Base-by-base conservation (phyloP, 2,888 invertebrate genomes). In the Drosophila diplacantha region DNA sequence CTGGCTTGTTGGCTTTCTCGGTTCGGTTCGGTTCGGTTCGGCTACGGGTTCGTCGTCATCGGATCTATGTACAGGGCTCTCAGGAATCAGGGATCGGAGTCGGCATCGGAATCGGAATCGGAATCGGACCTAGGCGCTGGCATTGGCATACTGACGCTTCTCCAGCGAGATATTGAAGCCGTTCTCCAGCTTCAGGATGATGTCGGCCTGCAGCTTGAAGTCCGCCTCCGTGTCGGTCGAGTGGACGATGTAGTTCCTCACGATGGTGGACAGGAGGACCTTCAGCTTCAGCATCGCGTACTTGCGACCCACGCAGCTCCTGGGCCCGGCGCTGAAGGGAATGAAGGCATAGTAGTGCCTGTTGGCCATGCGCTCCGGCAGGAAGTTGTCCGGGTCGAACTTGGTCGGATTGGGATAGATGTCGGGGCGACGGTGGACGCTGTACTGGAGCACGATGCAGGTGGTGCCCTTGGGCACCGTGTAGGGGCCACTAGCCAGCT, bases 251-350 rank as follows among this genome's bases (percentile, higher is more conserved):
- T 91, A 94, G 86, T 92, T 93, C 60, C 94, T 91, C 65, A 94
- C 85, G 43, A 94, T 91, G 5, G 93, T 93, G 0, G 93, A 92
- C 2, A 94, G 89, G 0, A 94, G 89, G 14, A 94, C 92, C 87
- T 94, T 94, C 64, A 94, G 88, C 85, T 94, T 94, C 55, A 94
- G 86, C 90, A 94, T 91, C n/a, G 94, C 94, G 86, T 94, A 94
- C 88, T 94, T 94, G 38, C 94, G 92, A 49, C 94, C 94, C 22
- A 94, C 94, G 85, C 94, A 94, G 75, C 94, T 94, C 69, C 94
- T 91, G 2, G 94, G 94, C 26, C 94, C 94, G 46, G 94, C 94
- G 64, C 93, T 94, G 89, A 95, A 95, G 0, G 94, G 94, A 54
- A 95, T 92, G 82, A 92, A 94, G 65, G 93, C 92, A 85, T 95